phyloP scores from a whole-genome alignment of 2,797 vertebrate genomes.

The Limosa lapponica region DNA sequence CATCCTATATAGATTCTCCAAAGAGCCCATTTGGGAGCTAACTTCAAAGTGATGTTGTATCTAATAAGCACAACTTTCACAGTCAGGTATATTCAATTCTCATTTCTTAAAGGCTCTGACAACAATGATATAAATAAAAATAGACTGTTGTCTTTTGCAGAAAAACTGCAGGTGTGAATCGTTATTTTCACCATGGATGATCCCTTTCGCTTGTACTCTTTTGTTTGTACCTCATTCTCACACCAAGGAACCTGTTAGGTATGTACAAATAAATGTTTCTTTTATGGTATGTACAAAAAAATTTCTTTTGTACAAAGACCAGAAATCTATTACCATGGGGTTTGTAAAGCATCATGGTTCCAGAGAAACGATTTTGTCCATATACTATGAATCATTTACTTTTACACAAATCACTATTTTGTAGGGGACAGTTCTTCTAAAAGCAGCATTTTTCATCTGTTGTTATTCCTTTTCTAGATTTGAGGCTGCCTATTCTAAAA shows the following conservation, averaged over 20 bases:
- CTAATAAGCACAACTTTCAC: background rate
- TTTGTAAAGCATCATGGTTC: background rate
- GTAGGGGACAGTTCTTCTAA: background rate
- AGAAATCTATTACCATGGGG: background rate
- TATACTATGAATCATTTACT: background rate
- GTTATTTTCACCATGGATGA: background rate
- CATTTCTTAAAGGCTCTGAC: background rate
- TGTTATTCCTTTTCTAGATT: background rate
- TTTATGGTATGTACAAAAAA: background rate
- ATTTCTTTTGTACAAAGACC: background rate
- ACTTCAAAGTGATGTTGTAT: background rate
- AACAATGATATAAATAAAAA: background rate
- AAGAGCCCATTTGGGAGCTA: background rate
- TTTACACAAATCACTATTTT: background rate
- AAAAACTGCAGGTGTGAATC: background rate
- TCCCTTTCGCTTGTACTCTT: background rate
- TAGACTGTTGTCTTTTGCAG: background rate
- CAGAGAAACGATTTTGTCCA: background rate
- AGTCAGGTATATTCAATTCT: background rate
- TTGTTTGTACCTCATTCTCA: background rate
- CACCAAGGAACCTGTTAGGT: background rate
- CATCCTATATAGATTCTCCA: background rate
- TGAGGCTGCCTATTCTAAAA: background rate
- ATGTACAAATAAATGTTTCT: background rate
- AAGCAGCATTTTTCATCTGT: rapidly evolving